Evolutionary conservation across 2,888 invertebrate species (phyloP), one percentile per base, ranked within the genome.

Genomic region (Andrena bucephala): DNA sequence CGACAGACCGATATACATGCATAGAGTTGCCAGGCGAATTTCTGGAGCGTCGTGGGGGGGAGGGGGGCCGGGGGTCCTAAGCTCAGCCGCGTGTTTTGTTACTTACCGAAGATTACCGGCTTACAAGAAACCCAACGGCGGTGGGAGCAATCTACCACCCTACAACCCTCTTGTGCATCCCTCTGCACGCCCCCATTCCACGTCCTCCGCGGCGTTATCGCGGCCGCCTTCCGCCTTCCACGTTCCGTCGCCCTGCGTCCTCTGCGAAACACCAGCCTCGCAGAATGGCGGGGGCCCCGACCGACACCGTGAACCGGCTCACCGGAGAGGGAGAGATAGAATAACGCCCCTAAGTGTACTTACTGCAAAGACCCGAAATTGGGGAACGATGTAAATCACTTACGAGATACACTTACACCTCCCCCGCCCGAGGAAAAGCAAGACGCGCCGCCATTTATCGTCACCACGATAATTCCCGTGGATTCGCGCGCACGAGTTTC

Each of bases 81-180:
- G 88, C 89, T 85, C 85, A 84, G 75, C 85, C 85, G 74, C 85
- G 89, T 90, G 92, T 91, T 91, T 92, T 92, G 91, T 91, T 91
- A 87, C 89, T 88, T 86, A 88, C 90, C 87, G 89, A 91, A 92
- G 92, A 91, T 92, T 91, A 91, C 90, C 87, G 87, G 87, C 89
- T 89, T 86, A 87, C 91, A 91, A 91, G 89, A 91, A 91, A 90
- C 85, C 85, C 87, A 83, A 83, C 85, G 82, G 82, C 78, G 81
- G 88, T 80, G 77, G 87, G 83, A 86, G 83, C 87, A 85, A 88
- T 87, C 87, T 83, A 84, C 87, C 84, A 75, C 77, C 85, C 83
- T 72, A 70, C 84, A 81, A 85, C 76, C 87, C 85, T 77, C 71
- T 42, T 70, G 76, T 59, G 63, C 79, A 52, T 36, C 57, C 81